Evolutionary conservation across 2,113 vertebrate species (phyloP).

Genomic region (Platichthys flesus): DNA sequence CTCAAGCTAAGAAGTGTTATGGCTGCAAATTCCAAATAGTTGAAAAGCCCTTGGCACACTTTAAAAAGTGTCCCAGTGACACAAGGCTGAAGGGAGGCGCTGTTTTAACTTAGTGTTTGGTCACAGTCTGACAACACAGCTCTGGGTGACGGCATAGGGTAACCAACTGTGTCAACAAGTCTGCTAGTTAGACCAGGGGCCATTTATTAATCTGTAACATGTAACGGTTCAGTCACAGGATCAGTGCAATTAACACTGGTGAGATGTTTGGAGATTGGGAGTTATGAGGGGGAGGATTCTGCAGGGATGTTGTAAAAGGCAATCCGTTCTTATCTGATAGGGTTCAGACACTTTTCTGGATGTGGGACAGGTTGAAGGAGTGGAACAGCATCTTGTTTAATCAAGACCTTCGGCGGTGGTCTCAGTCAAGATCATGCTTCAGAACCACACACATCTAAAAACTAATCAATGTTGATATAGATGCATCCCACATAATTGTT

Average conservation of each 20-base stretch:
- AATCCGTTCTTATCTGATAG: constrained; percentile 8
- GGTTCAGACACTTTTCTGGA: no score
- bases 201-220: background rate
- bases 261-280: constrained; percentile 4
- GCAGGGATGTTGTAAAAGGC: background rate
- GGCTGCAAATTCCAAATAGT: no score
- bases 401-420: no score
- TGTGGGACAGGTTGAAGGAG: no score
- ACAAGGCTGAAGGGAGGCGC: background rate
- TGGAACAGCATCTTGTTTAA: no score
- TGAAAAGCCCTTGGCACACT: no score
- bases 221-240: background rate
- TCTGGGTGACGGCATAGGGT: constrained; percentile 6
- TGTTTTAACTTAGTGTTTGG: constrained; percentile 19
- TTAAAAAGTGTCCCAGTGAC: background rate
- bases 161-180: constrained; percentile 33
- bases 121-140: constrained; percentile 22
- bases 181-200: constrained; percentile 16
- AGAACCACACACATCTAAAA: no score
- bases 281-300: no score
- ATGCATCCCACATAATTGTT: no score
- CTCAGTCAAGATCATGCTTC: no score
- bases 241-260: constrained; percentile 24
- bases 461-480: no score
- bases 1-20: no score